Conservation (phyloP, 2,113 vertebrate genomes). For the Sander lucioperca region DNA sequence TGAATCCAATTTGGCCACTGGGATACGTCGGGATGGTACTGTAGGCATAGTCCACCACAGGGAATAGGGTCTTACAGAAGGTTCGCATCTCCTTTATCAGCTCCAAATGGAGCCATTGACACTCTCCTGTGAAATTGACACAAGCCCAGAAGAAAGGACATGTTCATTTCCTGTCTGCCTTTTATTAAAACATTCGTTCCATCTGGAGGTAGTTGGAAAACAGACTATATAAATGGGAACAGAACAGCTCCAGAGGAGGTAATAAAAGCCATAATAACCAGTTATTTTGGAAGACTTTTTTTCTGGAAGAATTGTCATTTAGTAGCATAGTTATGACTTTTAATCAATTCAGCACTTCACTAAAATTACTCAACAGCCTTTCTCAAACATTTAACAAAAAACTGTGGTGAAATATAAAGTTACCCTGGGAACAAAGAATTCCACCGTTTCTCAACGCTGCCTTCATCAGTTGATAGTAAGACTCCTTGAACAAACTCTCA, state of each 20-base stretch:
- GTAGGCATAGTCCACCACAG: slow-evolving; percentile 95
- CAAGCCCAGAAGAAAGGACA: slow-evolving; percentile 1
- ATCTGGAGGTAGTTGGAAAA: not conserved
- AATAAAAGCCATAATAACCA: not conserved
- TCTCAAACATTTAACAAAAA: not conserved
- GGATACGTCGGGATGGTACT: slow-evolving; percentile 98
- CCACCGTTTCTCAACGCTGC: slow-evolving; percentile 92
- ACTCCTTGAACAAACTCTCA: slow-evolving; percentile 98
- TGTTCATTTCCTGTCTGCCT: slow-evolving; percentile 1
- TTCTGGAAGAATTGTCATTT: not conserved
- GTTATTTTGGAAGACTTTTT: not conserved
- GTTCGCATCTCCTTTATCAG: slow-evolving; percentile 97
- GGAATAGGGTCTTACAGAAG: slow-evolving; percentile 97
- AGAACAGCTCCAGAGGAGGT: not conserved
- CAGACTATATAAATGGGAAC: not conserved
- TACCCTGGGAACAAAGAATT: slow-evolving; percentile 98
- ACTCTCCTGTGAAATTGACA: slow-evolving; percentile 87
- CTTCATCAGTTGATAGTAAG: slow-evolving; percentile 98
- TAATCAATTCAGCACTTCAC: not conserved
- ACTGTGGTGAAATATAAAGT: slow-evolving; percentile 34
- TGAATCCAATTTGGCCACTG: slow-evolving; percentile 98
- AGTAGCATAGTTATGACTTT: not conserved
- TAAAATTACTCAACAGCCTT: not conserved
- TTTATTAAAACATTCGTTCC: not conserved
- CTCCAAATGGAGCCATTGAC: slow-evolving; percentile 98